Conservation (phyloP, 2,113 vertebrate genomes). For the Australoheros scitulus region DNA sequence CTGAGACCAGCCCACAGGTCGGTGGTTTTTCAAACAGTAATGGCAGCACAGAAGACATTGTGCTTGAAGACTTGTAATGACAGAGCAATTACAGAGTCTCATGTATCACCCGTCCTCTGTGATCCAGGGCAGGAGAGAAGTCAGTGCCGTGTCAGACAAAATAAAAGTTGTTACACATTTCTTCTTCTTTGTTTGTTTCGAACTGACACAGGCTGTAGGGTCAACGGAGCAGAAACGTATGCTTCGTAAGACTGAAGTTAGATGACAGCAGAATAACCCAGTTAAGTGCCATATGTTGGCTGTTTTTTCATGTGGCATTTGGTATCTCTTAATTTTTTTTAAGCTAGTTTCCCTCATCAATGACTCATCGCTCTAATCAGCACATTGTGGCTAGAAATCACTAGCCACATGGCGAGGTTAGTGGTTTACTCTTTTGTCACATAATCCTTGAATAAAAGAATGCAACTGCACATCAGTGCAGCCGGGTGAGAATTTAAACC, state of each 20-base stretch:
- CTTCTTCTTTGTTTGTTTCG: slow-evolving; percentile 3
- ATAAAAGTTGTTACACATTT: slow-evolving; percentile 21
- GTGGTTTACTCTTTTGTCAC: not conserved
- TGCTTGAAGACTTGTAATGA: slow-evolving; percentile 57
- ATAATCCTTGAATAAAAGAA: not conserved
- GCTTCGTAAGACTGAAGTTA: not conserved
- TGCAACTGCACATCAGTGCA: not conserved
- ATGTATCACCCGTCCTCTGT: slow-evolving; percentile 35
- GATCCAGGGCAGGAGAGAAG: slow-evolving; percentile 13
- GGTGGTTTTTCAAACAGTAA: slow-evolving; percentile 44
- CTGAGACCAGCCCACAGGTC: slow-evolving; percentile 6
- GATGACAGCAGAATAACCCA: not conserved
- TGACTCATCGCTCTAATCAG: not conserved
- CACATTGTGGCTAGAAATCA: not conserved
- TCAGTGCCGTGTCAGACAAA: not conserved
- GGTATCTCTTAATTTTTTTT: not conserved
- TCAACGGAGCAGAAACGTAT: not conserved
- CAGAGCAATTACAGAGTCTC: slow-evolving; percentile 67
- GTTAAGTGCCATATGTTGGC: not conserved
- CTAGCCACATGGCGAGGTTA: not conserved
- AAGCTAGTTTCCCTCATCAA: not conserved
- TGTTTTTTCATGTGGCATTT: not conserved
- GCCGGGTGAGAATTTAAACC: not conserved
- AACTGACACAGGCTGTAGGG: not conserved
- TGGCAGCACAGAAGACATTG: slow-evolving; percentile 2